Conservation (phyloP, 37 sponge, comb jelly and placozoan species). For the Petrosia ficiformis region DNA sequence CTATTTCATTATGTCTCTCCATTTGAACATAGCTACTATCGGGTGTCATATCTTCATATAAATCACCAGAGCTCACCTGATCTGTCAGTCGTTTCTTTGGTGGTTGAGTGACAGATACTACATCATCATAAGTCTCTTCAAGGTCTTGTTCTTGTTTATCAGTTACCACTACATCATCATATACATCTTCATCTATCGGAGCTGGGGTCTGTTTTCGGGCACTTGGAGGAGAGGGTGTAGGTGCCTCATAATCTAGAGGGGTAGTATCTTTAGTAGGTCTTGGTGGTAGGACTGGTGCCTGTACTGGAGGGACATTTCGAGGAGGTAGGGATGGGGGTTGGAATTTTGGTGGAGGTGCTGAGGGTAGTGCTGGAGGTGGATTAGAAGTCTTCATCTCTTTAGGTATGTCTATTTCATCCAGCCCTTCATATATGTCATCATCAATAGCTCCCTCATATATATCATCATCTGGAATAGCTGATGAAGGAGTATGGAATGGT, state of each 20-base stretch:
- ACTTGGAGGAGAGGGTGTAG: neutral
- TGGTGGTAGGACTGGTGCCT: conserved; percentile 16
- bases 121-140: conserved; percentile 47
- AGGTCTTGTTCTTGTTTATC: neutral
- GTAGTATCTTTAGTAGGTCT: neutral
- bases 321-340: conserved; percentile 29
- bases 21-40: neutral
- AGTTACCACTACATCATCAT: conserved; percentile 36
- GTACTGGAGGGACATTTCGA: conserved; percentile 4
- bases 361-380: conserved; percentile 17
- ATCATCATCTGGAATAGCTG: neutral
- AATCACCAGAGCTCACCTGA: conserved; percentile 7
- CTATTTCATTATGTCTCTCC: neutral
- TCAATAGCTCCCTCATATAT: conserved; percentile 28
- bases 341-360: neutral
- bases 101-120: neutral
- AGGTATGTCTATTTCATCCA: conserved; percentile 35
- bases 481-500: neutral
- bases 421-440: conserved; percentile 70
- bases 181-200: conserved; percentile 9
- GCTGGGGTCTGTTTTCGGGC: neutral
- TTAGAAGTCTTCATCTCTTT: neutral
- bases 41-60: conserved; percentile 39
- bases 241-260: neutral
- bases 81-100: neutral